phyloP scores from a whole-genome alignment of 2,113 vertebrate species.

The Channa maculata region DNA sequence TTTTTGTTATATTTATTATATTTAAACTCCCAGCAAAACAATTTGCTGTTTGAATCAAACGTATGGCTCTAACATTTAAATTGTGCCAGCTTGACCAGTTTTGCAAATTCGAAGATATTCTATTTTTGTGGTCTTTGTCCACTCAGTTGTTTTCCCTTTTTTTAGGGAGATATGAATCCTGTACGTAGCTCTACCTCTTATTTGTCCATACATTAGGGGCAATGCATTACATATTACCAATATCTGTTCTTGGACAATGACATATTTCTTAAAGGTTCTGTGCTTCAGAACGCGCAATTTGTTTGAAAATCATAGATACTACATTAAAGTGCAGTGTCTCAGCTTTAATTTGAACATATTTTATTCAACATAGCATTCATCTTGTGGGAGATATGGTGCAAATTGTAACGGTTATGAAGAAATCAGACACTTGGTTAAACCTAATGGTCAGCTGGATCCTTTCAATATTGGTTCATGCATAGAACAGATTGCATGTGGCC shows the following conservation, averaged over 20 bases:
- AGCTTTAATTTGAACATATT: no score
- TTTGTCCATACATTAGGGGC: slow-evolving; percentile 83
- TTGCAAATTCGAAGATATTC: slow-evolving; percentile 34
- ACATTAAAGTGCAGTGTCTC: no score
- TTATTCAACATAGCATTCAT: no score
- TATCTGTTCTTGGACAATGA: slow-evolving; percentile 63
- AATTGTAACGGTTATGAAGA: no score
- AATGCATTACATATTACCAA: slow-evolving; percentile 83
- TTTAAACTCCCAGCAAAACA: slow-evolving; percentile 38
- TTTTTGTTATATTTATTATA: slow-evolving; percentile 57
- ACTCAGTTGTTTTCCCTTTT: slow-evolving; percentile 77
- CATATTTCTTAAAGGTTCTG: no score
- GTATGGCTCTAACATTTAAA: slow-evolving; percentile 15
- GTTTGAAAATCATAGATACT: no score
- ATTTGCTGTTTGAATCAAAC: slow-evolving; percentile 20
- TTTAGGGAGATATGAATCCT: slow-evolving; percentile 82
- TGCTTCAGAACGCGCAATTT: no score
- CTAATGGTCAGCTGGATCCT: no score
- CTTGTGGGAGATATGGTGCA: no score
- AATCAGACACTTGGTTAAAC: no score
- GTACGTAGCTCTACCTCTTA: slow-evolving; percentile 94
- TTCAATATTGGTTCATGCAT: no score
- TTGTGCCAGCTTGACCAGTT: slow-evolving; percentile 31
- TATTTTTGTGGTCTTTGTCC: slow-evolving; percentile 32
- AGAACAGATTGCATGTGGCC: no score